Base-by-base conservation (phyloP, 2,113 vertebrate species). In the Otis tarda region DNA sequence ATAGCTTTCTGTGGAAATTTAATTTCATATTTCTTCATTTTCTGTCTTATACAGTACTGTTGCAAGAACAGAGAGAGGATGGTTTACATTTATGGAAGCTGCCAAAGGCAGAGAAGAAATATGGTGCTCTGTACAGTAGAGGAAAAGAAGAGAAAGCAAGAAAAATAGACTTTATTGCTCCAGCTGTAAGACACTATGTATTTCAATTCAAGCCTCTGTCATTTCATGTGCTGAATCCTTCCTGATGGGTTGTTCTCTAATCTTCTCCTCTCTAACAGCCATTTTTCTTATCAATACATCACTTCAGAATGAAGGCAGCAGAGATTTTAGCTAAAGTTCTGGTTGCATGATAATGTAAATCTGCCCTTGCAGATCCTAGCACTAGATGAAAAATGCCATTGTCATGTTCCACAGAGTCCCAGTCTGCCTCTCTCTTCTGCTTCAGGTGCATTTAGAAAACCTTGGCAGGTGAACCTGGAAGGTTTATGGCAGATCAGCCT, bases 171-270 rank as follows among this genome's bases (percentile, higher is more conserved):
- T 91, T 50, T 59, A 45, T 93, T 63, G 56, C 87, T 91, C 47
- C 63, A 75, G 45, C 82, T 86, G 27, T 90, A 83, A 94, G 92
- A 79, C 55, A 89, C 76, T 45, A 73, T 78, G 89, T 95, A 95
- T 95, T 96, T 97, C 83, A 94, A 23, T 96, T 95, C 89, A 91
- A 89, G 61, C 49, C 24, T 85, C 53, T 92, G 85, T 86, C 12
- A 0, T 88, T 68, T 87, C 39, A 17, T 90, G 83, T 89, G n/a
- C 86, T 89, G 88, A 94, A 89, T 95, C 79, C 45, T 96, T 90
- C 76, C 86, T 59, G 76, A 95, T 95, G 85, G 31, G 59, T 53
- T 90, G 60, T 84, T 94, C 83, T 90, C 60, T 90, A 97, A 94
- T 95, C 49, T 91, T 87, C 53, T 87, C n/a, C 45, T 80, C 39